These are phyloP conservation scores for Lota lota DNA, from an alignment of 2,113 vertebrate genomes.

Conservation along the genomic window DNA sequence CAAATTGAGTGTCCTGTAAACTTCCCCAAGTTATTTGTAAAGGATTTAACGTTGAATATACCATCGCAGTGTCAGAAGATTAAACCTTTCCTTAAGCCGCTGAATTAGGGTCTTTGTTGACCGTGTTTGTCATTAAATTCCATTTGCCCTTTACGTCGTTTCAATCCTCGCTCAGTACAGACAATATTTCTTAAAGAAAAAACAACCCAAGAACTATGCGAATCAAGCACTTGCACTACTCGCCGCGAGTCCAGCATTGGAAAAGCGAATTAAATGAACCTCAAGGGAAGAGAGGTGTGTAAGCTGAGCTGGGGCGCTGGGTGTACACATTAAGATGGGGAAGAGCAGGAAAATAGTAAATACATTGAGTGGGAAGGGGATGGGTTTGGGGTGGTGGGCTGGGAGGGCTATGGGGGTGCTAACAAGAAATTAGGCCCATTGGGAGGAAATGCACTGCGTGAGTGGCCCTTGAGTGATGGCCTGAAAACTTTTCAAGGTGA, in stretches of 20 bases:
- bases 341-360: conserved; percentile 40
- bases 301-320: conserved; percentile 47
- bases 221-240: conserved; percentile 61
- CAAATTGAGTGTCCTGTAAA: conserved; percentile 40
- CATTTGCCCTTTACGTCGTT: conserved; percentile 35
- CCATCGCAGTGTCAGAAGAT: conserved; percentile 40
- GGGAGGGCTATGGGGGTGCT: no score
- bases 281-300: conserved; percentile 57
- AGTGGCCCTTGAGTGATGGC: no score
- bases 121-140: conserved; percentile 66
- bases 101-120: conserved; percentile 56
- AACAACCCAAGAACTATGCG: conserved; percentile 21
- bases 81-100: conserved; percentile 46
- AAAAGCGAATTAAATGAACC: conserved; percentile 70
- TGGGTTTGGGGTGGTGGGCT: no score
- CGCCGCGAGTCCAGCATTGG: conserved; percentile 46
- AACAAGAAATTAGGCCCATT: no score
- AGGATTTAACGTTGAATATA: conserved; percentile 58
- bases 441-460: no score
- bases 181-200: conserved; percentile 4
- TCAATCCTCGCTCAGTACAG: conserved; percentile 33
- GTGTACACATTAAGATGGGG: conserved; percentile 19
- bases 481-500: no score
- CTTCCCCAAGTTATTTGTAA: conserved; percentile 44
- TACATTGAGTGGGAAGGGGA: conserved; percentile 17